Evolutionary conservation across 1,140 invertebrate genomes (phyloP), one percentile per base, ranked within the genome.

Genomic region (Pachypeltis micranthus): DNA sequence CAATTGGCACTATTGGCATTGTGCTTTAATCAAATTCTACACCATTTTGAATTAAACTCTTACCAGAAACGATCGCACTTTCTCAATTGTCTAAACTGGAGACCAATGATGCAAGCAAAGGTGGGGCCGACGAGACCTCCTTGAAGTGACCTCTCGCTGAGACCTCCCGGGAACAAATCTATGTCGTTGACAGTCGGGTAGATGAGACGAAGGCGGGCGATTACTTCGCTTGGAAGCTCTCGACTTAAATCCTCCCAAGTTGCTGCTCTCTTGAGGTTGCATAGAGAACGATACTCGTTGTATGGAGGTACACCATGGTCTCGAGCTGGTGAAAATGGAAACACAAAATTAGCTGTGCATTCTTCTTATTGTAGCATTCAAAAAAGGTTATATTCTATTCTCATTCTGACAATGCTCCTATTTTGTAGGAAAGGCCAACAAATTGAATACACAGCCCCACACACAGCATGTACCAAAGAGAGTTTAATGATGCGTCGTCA

Each of bases 11-110:
- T 29, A 58, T 26, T 27, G 56, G 2, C 7, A 58, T 4, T 10
- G 21, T 21, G 21, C 21, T 7, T 25, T 24, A 56, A 56, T 24
- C 16, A 56, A 56, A 24, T 16, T 56, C 3, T n/a, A n/a, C n/a
- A n/a, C n/a, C n/a, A n/a, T n/a, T n/a, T n/a, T n/a, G n/a, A n/a
- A n/a, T n/a, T 3, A 29, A 25, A n/a, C 7, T 61, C 60, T 72
- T 67, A 88, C 91, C 92, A 96, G 76, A 91, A 96, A 63, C 93
- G 78, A 78, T 96, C 93, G 72, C 93, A 96, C 72, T 92, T 92
- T 65, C 92, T 84, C 23, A 91, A 76, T 71, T 93, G 88, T 65
- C 88, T 77, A 77, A 96, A 96, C 76, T 97, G 93, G 63, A 93
- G 90, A 28, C 88, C 93, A 66, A 98, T 90, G 64, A 98, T 93